Base-by-base conservation (phyloP, 2,797 vertebrate species). In the Sebastes elongatus region DNA sequence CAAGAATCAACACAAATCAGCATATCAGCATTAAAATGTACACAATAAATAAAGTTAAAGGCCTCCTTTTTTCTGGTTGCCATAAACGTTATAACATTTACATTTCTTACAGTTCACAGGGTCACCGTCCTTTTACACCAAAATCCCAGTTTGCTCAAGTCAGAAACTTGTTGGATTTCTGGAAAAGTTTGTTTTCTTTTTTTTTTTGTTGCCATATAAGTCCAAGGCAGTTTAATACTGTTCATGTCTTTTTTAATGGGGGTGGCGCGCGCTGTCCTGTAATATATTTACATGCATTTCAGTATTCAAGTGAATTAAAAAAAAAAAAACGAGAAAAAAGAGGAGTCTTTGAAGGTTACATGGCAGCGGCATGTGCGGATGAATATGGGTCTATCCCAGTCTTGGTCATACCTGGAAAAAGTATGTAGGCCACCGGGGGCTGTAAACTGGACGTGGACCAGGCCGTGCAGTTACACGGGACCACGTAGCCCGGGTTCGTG, bases 381-480 rank as follows among this genome's bases (percentile, higher is more conserved):
- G 98, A 97, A 87, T 99, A 99, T 70, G 98, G 98, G 90, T 99
- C 98, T 96, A 99, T 95, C 93, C 98, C 98, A 96, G 97, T 95
- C 97, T 99, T 99, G 96, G 98, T 97, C 98, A 99, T 99, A 95
- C 98, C 98, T 74, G 98, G 98, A 91, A 99, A 99, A 91, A 99
- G 96, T 96, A 99, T 99, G 97, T 99, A 99, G 96, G 98, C 98
- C 94, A 99, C 98, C 38, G 98, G 98, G 92, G 98, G 98, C 94
- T 99, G 98, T 97, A 99, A 97, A 96, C 97, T 99, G 81, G 98
- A 99, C 84, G 98, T 84, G 76, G 98, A 99, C 98, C 98, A 99
- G 92, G 98, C 98, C 18, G 97, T 96, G 97, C 98, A 99, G 97
- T 99, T 99, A 96, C 98, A 99, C 75, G 98, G 98, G 91, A 99